Conservation (phyloP, 2,888 invertebrate genomes). For the Carterocephalus palaemon region DNA sequence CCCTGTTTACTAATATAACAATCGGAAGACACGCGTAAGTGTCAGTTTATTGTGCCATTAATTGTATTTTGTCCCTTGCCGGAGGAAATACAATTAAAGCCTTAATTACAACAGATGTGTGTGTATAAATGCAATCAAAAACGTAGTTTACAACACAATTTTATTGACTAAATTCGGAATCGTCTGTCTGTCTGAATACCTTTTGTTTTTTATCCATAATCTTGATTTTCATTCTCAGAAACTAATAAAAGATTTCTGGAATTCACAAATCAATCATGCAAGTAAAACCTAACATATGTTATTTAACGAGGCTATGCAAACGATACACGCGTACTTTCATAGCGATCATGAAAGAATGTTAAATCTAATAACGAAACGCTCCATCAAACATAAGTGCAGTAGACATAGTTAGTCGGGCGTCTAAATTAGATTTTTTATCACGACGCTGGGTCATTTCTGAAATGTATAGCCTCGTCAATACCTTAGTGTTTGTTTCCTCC, state of each 20-base stretch:
- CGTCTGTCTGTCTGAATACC: too few relatives aligned
- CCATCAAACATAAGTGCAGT: conserved; percentile 38
- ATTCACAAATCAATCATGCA: too few relatives aligned
- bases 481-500: conserved; percentile 67
- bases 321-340: too few relatives aligned
- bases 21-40: conserved; percentile 18
- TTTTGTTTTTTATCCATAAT: too few relatives aligned
- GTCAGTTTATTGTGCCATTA: conserved; percentile 19
- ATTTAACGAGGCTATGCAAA: too few relatives aligned
- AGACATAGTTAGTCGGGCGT: conserved; percentile 41
- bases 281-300: too few relatives aligned
- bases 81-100: conserved; percentile 19
- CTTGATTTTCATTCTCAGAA: too few relatives aligned
- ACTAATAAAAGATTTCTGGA: too few relatives aligned
- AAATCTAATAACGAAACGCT: conserved; percentile 28
- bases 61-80: conserved; percentile 20
- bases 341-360: conserved; percentile 28
- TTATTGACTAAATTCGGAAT: conserved; percentile 16
- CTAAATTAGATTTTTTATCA: conserved; percentile 69
- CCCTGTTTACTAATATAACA: conserved; percentile 20
- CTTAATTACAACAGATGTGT: conserved; percentile 23
- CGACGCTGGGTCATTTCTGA: conserved; percentile 59
- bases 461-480: conserved; percentile 67
- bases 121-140: conserved; percentile 15
- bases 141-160: conserved; percentile 20